phyloP scores from a whole-genome alignment of 2,113 vertebrate species.

The Atherinomorus stipes region DNA sequence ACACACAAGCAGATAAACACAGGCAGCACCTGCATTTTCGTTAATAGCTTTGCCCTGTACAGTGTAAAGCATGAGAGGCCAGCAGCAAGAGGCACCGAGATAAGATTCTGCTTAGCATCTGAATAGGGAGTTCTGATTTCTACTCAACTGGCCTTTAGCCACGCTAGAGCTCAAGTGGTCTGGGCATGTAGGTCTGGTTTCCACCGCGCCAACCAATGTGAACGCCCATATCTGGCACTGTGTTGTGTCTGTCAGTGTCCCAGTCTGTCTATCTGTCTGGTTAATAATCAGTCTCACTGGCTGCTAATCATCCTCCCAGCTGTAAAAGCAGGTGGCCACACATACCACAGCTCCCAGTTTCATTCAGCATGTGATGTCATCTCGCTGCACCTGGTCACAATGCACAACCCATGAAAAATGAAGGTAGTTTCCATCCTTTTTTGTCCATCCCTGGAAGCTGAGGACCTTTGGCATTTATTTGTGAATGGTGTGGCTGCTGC shows the following conservation, averaged over 20 bases:
- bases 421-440: constrained; percentile 27
- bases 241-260: constrained; percentile 56
- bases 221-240: constrained; percentile 64
- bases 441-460: constrained; percentile 9
- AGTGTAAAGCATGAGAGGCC: constrained; percentile 73
- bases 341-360: constrained; percentile 68
- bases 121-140: constrained; percentile 76
- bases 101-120: constrained; percentile 84
- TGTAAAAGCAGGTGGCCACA: constrained; percentile 76
- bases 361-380: constrained; percentile 71
- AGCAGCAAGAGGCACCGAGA: constrained; percentile 75
- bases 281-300: constrained; percentile 68
- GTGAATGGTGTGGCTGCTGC: background rate
- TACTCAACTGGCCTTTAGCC: constrained; percentile 79
- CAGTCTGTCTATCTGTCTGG: constrained; percentile 53
- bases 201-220: constrained; percentile 63
- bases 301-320: constrained; percentile 70
- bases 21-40: constrained; percentile 39
- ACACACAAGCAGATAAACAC: constrained; percentile 34
- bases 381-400: constrained; percentile 62
- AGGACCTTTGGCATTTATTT: constrained; percentile 14
- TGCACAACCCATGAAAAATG: constrained; percentile 32
- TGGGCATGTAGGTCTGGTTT: constrained; percentile 56
- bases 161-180: constrained; percentile 72
- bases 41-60: constrained; percentile 80